phyloP scores from a whole-genome alignment of 2,888 invertebrate genomes.

The Dorcus hopei region DNA sequence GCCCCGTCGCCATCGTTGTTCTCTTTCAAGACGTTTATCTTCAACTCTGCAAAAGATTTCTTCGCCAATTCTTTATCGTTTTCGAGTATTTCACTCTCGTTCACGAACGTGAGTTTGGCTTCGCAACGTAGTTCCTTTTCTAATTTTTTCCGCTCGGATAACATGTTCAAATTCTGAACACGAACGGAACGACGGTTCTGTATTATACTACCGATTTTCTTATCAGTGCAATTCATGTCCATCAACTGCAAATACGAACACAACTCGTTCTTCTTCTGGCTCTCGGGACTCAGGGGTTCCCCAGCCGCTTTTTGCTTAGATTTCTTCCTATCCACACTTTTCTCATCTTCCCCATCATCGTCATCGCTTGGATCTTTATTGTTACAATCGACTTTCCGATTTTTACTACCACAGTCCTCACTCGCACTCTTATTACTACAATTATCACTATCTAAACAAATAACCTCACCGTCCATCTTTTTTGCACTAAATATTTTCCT shows the following conservation, averaged over 20 bases:
- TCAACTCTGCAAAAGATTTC: constrained; percentile 8
- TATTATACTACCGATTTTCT: constrained; percentile 34
- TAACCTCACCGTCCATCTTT: background rate
- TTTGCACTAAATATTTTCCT: too few relatives aligned
- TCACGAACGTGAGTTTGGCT: background rate
- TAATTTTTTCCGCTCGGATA: constrained; percentile 29
- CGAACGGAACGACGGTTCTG: constrained; percentile 42
- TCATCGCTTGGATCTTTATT: background rate
- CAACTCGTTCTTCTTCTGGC: constrained; percentile 42
- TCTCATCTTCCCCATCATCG: background rate
- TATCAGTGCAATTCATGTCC: constrained; percentile 38
- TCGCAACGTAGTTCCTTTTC: constrained; percentile 21
- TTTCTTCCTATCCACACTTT: background rate
- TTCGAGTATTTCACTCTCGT: background rate
- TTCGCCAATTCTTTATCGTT: background rate
- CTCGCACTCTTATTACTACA: background rate
- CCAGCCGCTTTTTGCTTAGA: constrained; percentile 1
- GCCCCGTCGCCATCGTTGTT: background rate
- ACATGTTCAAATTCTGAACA: constrained; percentile 38
- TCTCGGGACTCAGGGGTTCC: constrained; percentile 39
- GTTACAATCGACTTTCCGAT: background rate
- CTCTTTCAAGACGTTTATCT: background rate
- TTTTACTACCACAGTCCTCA: background rate
- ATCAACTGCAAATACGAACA: constrained; percentile 45
- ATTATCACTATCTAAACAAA: background rate